These are phyloP conservation scores for Muscicapa comitata DNA, from an alignment of 2,797 vertebrate species.

Conservation along the genomic window DNA sequence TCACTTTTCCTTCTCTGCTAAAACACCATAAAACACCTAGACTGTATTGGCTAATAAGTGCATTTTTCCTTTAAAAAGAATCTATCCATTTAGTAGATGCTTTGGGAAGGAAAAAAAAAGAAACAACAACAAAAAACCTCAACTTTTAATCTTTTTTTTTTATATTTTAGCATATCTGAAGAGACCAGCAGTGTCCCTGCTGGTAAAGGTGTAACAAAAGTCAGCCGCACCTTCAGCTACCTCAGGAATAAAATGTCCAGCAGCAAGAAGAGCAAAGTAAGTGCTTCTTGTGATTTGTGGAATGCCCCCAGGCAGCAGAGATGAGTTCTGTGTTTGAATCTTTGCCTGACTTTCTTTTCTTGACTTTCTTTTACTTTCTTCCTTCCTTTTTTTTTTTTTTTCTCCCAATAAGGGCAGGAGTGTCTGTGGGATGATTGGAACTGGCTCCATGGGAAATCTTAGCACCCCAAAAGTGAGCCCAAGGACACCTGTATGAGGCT, in stretches of 20 bases:
- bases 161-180: constrained; percentile 84
- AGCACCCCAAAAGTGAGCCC: background rate
- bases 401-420: background rate
- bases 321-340: background rate
- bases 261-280: constrained; percentile 91
- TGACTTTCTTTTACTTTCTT: background rate
- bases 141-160: background rate
- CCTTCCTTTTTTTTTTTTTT: background rate
- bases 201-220: constrained; percentile 87
- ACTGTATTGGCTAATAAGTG: background rate
- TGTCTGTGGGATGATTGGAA: background rate
- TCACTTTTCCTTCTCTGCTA: background rate
- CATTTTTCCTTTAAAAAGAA: background rate
- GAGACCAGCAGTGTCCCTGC: constrained; percentile 77
- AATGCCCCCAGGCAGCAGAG: background rate
- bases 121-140: too few relatives aligned
- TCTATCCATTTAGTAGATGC: background rate
- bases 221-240: constrained; percentile 98
- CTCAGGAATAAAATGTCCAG: constrained; percentile 98
- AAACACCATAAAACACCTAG: background rate
- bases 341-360: background rate
- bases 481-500: background rate
- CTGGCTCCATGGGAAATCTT: background rate
- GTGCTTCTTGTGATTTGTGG: constrained; percentile 29
- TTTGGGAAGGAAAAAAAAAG: background rate